These are phyloP conservation scores for Xestobium rufovillosum DNA, from an alignment of 2,888 invertebrate species.

Conservation along the genomic window DNA sequence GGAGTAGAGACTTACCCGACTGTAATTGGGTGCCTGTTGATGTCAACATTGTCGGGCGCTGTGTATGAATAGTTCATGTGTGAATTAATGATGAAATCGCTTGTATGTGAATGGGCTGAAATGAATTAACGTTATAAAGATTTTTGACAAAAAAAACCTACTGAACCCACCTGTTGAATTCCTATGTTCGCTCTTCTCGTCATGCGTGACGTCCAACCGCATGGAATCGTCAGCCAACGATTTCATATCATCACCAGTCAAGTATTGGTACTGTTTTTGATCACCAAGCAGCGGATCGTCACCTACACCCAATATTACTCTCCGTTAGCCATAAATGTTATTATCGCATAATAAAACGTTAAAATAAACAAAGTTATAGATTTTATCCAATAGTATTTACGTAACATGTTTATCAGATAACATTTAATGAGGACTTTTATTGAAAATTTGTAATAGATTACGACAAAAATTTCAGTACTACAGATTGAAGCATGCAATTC, in stretches of 20 bases:
- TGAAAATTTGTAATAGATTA: too few relatives aligned
- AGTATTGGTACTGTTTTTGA: conserved; percentile 65
- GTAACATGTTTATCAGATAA: too few relatives aligned
- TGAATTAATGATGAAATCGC: conserved; percentile 38
- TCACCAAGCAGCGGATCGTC: conserved; percentile 64
- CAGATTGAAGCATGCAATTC: too few relatives aligned
- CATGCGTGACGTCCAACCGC: conserved; percentile 42
- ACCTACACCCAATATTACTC: conserved; percentile 48
- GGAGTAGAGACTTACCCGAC: conserved; percentile 49
- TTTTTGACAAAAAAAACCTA: conserved; percentile 5
- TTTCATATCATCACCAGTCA: conserved; percentile 77
- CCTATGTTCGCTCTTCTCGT: conserved; percentile 42
- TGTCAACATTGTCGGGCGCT: conserved; percentile 53
- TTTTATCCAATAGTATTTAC: too few relatives aligned
- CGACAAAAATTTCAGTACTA: too few relatives aligned
- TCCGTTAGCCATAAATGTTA: conserved; percentile 1
- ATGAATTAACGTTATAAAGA: conserved; percentile 14
- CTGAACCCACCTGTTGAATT: conserved; percentile 38
- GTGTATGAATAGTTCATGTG: conserved; percentile 37
- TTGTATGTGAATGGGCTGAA: conserved; percentile 40
- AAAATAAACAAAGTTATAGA: conserved; percentile 13
- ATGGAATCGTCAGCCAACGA: conserved; percentile 66
- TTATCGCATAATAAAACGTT: background rate
- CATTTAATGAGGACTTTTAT: too few relatives aligned
- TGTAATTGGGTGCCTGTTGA: conserved; percentile 55